Base-by-base conservation (phyloP, 2,113 vertebrate genomes). In the Semnornis frantzii region DNA sequence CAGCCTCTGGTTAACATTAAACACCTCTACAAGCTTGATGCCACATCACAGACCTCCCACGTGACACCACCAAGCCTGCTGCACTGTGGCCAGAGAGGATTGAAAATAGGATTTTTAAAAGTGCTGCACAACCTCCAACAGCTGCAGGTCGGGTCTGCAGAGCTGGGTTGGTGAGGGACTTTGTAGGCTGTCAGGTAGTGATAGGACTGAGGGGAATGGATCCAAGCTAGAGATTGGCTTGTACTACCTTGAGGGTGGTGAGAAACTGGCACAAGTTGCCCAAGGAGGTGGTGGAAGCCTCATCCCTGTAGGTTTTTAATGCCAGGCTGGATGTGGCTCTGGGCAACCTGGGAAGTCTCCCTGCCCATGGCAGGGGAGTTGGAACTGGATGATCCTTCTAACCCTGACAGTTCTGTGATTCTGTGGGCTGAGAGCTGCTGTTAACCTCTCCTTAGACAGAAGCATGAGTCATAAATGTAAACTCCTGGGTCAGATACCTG, bases 51-150 rank as follows among this genome's bases (percentile, higher is more conserved):
- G 82, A 6, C 71, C 79, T 89, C 66, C 91, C 89, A 82, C 8
- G 0, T 1, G 0, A 68, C 58, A 81, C 80, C 0, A 0, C 52
- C 28, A 18, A 25, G 28, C n/a, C 74, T 91, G 39, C 68, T 27
- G 46, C 8, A 37, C 54, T 13, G 50, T 65, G 63, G 87, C 59
- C 74, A 70, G 63, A 82, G 52, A 85, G 19, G 44, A 82, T 82
- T 89, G 81, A 44, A 85, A 84, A 82, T 37, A 60, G 31, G 31
- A 14, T 14, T 34, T 60, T 11, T 24, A 5, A n/a, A 60, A 23
- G n/a, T 33, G 33, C 21, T 20, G 8, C n/a, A 34, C n/a, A 73
- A 27, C 50, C 50, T 23, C 50, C 23, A 52, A 12, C 33, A 30
- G 12, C 7, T 21, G 23, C 30, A 21, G 16, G 12, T 21, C 59